Base-by-base conservation (phyloP, 2,888 invertebrate genomes). In the Acleris literana region DNA sequence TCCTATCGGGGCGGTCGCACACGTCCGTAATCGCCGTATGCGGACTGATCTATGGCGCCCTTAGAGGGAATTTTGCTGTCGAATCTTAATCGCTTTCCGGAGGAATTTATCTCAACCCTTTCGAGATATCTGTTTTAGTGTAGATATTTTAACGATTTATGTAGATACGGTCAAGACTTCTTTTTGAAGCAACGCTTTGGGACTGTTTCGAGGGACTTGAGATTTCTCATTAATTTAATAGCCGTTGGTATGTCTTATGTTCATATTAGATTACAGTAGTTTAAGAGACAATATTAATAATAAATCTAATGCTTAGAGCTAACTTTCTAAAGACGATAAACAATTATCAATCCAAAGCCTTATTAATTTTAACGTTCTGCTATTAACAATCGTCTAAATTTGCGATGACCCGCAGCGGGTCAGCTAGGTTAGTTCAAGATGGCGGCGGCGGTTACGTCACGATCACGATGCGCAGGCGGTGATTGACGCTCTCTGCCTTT, bases 61-160 rank as follows among this genome's bases (percentile, higher is more conserved):
- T 81, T 85, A 83, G 80, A 86, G 78, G 85, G 84, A 85, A 84
- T 88, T 87, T 85, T 80, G 86, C 84, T 81, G 85, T 85, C 83
- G 82, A 84, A 84, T 83, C 82, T 79, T 85, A 86, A 86, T 86
- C 83, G 83, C 77, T 88, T 85, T 84, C 78, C 78, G 81, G 83
- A 85, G 85, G 80, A 87, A 88, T 87, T 88, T 87, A 88, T 88
- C 81, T 77, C 82, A 79, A 82, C 77, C 80, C 83, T 83, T 85
- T 79, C 75, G 72, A 71, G 74, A 77, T 83, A 84, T 81, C 77
- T 79, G 81, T 78, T 82, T 64, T 60, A n/a, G 43, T 70, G 64
- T 68, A 66, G 70, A 75, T 73, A 74, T 74, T 70, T 77, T 73
- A 72, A 73, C 70, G 74, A 70, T 59, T 61, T 56, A 63, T 66